Evolutionary conservation across 2,888 invertebrate genomes (phyloP).

Genomic region (Philopedon plagiatum): DNA sequence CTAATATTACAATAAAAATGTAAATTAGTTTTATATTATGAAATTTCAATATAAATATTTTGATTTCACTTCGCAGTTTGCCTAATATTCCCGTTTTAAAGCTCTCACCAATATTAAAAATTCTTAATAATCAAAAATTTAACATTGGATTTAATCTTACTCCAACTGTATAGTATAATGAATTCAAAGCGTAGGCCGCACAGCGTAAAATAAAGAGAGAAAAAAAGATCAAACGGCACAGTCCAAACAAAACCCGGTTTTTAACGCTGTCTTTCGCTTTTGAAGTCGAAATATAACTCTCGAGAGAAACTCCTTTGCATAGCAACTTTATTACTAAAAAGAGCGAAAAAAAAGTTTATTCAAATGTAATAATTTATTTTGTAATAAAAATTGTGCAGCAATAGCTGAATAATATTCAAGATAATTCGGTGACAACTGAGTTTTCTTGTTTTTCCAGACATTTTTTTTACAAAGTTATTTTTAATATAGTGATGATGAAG

Average conservation of each 20-base stretch:
- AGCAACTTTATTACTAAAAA: not conserved
- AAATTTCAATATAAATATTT: too few species aligned
- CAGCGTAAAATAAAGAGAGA: not conserved
- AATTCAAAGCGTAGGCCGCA: not conserved
- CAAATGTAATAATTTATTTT: too few species aligned
- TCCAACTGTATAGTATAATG: not conserved
- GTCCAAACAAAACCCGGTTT: slow-evolving; percentile 2
- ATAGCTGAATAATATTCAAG: too few species aligned
- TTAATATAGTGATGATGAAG: too few species aligned
- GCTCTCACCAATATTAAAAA: not conserved
- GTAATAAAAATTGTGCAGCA: too few species aligned
- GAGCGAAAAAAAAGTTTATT: not conserved
- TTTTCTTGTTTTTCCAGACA: too few species aligned
- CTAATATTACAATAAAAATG: too few species aligned
- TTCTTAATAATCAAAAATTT: not conserved
- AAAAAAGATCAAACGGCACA: not conserved
- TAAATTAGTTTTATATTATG: too few species aligned
- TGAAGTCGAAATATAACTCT: not conserved
- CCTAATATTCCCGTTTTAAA: too few species aligned
- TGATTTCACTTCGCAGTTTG: too few species aligned
- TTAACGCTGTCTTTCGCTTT: not conserved
- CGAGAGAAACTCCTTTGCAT: slow-evolving; percentile 5
- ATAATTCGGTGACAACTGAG: too few species aligned
- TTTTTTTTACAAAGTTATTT: too few species aligned
- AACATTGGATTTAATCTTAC: not conserved